Conservation (phyloP, 2,888 invertebrate genomes). For the Melanargia galathea region DNA sequence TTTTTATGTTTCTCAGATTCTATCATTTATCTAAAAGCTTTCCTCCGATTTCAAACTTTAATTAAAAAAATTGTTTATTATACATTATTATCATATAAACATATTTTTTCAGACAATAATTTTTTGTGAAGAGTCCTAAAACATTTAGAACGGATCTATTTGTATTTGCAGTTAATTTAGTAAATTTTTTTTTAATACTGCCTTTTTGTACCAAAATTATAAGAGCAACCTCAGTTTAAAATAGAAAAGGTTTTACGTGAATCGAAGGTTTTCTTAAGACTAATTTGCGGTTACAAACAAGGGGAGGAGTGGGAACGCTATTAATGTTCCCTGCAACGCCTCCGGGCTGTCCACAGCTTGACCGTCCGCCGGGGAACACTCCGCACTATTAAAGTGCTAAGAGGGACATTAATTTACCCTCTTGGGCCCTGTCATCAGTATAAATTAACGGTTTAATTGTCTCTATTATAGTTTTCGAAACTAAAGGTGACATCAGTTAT, state of each 20-base stretch:
- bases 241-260: conserved; percentile 57
- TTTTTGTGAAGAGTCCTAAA: too few species aligned
- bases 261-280: conserved; percentile 51
- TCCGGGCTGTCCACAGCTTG: conserved; percentile 69
- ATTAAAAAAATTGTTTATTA: too few species aligned
- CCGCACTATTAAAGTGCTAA: conserved; percentile 80
- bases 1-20: neutral
- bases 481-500: conserved; percentile 26
- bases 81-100: too few species aligned
- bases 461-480: conserved; percentile 42
- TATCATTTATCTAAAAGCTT: too few species aligned
- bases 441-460: conserved; percentile 78
- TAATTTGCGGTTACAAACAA: conserved; percentile 78
- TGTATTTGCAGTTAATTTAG: neutral
- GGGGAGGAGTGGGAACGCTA: conserved; percentile 64
- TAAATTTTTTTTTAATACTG: neutral
- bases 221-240: neutral
- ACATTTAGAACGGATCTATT: too few species aligned
- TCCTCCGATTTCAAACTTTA: too few species aligned
- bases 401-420: conserved; percentile 75
- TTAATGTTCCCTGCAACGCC: conserved; percentile 73
- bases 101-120: too few species aligned
- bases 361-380: conserved; percentile 65
- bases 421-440: conserved; percentile 72
- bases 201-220: neutral